A percentile compares a stretch with the other conserved stretches of the same genome.
Conservation (phyloP, 2,113 vertebrate genomes). For the Channa argus region DNA sequence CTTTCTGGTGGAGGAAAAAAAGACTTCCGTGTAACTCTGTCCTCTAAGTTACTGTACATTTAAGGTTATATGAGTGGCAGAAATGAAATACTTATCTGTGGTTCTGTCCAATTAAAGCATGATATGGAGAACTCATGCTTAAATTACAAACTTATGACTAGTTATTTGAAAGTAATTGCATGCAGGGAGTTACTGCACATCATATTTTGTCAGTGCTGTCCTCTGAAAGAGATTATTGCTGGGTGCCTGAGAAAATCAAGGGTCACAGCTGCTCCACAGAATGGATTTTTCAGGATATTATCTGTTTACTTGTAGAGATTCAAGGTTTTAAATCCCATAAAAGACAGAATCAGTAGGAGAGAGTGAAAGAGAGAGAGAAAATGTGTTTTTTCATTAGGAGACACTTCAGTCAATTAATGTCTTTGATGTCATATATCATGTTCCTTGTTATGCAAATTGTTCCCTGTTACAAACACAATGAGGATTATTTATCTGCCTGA, state of each 20-base stretch:
- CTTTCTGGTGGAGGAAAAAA: background rate
- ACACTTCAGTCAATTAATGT: conserved; percentile 45
- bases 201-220: conserved; percentile 35
- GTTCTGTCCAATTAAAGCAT: conserved; percentile 1
- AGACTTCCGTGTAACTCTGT: conserved; percentile 2
- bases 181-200: conserved; percentile 7
- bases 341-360: conserved; percentile 11
- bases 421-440: conserved; percentile 56
- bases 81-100: conserved; percentile 34
- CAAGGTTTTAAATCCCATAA: conserved; percentile 38
- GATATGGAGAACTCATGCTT: conserved; percentile 32
- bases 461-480: conserved; percentile 26
- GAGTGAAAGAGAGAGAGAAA: conserved; percentile 1
- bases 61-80: conserved; percentile 34
- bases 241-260: conserved; percentile 36
- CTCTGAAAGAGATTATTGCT: conserved; percentile 48
- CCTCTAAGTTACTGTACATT: conserved; percentile 19
- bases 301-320: conserved; percentile 39
- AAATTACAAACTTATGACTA: conserved; percentile 32
- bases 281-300: conserved; percentile 49
- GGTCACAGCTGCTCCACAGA: conserved; percentile 45
- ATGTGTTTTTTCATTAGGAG: conserved; percentile 17
- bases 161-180: conserved; percentile 43
- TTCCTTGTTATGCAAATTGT: conserved; percentile 64
- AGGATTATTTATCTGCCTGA: conserved; percentile 30